These are phyloP conservation scores for Psilopogon haemacephalus DNA, from an alignment of 2,113 vertebrate genomes.

Conservation along the genomic window DNA sequence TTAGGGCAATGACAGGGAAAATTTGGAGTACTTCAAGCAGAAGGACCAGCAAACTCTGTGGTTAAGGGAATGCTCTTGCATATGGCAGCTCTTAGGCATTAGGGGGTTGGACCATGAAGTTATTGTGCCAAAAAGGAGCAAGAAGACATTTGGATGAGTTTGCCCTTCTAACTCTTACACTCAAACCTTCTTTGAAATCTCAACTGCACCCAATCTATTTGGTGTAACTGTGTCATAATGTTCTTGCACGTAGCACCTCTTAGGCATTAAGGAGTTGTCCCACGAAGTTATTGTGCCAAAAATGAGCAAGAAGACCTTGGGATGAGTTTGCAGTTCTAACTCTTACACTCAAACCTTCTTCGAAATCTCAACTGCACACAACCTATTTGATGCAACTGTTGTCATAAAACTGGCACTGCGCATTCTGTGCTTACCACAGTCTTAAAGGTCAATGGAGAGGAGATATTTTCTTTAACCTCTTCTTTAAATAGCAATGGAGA, in stretches of 20 bases:
- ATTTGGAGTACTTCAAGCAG: neutral
- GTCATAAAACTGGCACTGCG: conserved; percentile 45
- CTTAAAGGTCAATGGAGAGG: conserved; percentile 40
- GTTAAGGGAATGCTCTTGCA: neutral
- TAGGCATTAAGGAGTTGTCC: neutral
- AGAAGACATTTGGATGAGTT: neutral
- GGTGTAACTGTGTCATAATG: neutral
- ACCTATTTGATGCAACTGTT: neutral
- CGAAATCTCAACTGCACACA: neutral
- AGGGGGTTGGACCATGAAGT: neutral
- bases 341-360: neutral
- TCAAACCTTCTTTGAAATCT: neutral
- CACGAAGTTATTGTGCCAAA: neutral
- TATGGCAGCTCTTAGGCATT: neutral
- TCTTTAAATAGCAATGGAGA: conserved; percentile 32
- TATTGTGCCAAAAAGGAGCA: neutral
- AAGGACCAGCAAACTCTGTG: neutral
- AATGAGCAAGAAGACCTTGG: neutral
- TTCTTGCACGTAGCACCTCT: neutral
- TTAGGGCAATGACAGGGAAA: neutral
- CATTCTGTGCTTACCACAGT: neutral
- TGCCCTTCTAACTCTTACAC: neutral
- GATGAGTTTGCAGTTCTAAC: neutral
- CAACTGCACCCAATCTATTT: conserved; percentile 4
- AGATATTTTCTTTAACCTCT: conserved; percentile 40